Evolutionary conservation across 2,113 vertebrate species (phyloP).

Genomic region (Cyphomyrus plagiostoma): DNA sequence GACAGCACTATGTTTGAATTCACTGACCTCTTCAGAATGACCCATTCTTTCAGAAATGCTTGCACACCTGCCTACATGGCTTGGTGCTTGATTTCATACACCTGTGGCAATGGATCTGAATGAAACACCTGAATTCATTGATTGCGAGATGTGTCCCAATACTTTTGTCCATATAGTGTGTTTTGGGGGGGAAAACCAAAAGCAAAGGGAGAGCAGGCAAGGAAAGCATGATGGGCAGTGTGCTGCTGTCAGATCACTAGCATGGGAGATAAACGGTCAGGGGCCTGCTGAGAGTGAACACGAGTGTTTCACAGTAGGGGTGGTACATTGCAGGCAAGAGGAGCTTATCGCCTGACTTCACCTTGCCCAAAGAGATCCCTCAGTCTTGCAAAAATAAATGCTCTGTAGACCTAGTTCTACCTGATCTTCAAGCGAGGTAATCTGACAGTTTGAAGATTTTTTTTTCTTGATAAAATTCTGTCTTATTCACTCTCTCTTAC

Average conservation of each 20-base stretch:
- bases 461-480: background rate
- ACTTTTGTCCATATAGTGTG: background rate
- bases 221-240: background rate
- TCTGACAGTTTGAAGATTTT: background rate
- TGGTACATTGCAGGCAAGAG: background rate
- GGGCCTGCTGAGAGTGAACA: background rate
- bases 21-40: background rate
- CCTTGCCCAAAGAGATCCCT: background rate
- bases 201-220: background rate
- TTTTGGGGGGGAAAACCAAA: background rate
- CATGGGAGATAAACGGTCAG: background rate
- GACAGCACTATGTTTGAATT: background rate
- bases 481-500: background rate
- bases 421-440: background rate
- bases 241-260: background rate
- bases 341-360: background rate
- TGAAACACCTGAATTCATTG: background rate
- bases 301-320: background rate
- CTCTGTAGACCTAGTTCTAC: background rate
- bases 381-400: background rate
- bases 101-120: background rate
- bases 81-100: background rate
- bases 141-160: background rate
- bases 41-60: background rate
- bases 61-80: background rate